Percentiles rank a stretch among this genome's conserved stretches.
Evolutionary conservation across 1,140 invertebrate genomes (phyloP).

Genomic region (Rhyzopertha dominica): DNA sequence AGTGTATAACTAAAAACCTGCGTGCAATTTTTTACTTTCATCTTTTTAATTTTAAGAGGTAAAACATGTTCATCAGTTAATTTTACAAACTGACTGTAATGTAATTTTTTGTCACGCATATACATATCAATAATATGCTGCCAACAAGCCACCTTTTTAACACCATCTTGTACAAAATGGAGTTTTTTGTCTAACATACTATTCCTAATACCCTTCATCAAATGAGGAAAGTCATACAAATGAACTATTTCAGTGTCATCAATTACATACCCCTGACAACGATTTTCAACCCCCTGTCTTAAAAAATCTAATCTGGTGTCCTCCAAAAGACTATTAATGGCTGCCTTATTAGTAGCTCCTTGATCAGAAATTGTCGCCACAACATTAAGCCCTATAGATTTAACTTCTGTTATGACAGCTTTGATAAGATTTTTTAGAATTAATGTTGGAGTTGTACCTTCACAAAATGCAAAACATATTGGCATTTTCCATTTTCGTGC

Average conservation of each 20-base stretch:
- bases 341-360: slow-evolving; percentile 11
- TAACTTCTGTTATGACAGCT: no score
- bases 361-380: slow-evolving; percentile 13
- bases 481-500: no score
- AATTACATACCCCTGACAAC: slow-evolving; percentile 15
- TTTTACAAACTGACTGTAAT: slow-evolving; percentile 3
- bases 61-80: slow-evolving; percentile 19
- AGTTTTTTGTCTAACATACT: slow-evolving; percentile 16
- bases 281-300: slow-evolving; percentile 4
- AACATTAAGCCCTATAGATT: slow-evolving; percentile 13
- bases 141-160: slow-evolving; percentile 10
- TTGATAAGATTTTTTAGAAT: no score
- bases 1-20: slow-evolving; percentile 17
- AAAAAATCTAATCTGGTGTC: slow-evolving; percentile 3
- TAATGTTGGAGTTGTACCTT: no score
- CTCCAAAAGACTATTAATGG: slow-evolving; percentile 8
- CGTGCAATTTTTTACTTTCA: slow-evolving; percentile 20
- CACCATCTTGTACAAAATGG: slow-evolving; percentile 10
- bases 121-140: slow-evolving; percentile 12
- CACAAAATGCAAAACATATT: no score
- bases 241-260: slow-evolving; percentile 16
- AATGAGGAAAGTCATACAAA: slow-evolving; percentile 19
- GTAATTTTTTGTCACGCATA: slow-evolving; percentile 7
- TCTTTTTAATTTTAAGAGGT: slow-evolving; percentile 18
- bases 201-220: slow-evolving; percentile 22